Evolutionary conservation across 2,113 vertebrate species (phyloP).

Genomic region (Alexandromys fortis): DNA sequence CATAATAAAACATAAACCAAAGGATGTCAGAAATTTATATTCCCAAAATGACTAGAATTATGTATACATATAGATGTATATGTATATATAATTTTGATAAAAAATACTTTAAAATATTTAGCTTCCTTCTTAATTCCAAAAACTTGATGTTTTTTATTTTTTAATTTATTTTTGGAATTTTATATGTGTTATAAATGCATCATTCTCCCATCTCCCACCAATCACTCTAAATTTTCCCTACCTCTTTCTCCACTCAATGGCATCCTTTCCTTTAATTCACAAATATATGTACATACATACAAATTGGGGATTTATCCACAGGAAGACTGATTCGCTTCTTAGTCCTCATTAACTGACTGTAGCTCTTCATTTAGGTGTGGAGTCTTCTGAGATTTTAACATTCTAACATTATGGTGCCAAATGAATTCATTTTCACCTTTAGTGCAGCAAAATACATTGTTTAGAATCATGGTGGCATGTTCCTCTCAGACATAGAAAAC

Average conservation of each 20-base stretch:
- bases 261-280: too few relatives aligned
- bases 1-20: too few relatives aligned
- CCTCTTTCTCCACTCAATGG: too few relatives aligned
- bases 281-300: too few relatives aligned
- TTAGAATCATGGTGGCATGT: background rate
- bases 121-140: background rate
- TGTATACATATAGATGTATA: too few relatives aligned
- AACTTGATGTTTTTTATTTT: background rate
- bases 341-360: background rate
- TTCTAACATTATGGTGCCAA: background rate
- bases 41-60: too few relatives aligned
- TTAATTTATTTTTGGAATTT: background rate
- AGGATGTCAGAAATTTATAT: too few relatives aligned
- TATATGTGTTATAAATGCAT: background rate
- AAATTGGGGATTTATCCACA: background rate
- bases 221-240: background rate
- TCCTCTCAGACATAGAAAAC: background rate
- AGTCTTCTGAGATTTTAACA: background rate
- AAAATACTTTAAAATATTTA: background rate
- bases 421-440: background rate
- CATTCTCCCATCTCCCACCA: background rate
- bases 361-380: background rate
- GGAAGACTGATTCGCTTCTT: background rate
- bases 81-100: too few relatives aligned
- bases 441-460: background rate